Base-by-base conservation (phyloP, 2,113 vertebrate genomes). In the Sebastes schlegelii region DNA sequence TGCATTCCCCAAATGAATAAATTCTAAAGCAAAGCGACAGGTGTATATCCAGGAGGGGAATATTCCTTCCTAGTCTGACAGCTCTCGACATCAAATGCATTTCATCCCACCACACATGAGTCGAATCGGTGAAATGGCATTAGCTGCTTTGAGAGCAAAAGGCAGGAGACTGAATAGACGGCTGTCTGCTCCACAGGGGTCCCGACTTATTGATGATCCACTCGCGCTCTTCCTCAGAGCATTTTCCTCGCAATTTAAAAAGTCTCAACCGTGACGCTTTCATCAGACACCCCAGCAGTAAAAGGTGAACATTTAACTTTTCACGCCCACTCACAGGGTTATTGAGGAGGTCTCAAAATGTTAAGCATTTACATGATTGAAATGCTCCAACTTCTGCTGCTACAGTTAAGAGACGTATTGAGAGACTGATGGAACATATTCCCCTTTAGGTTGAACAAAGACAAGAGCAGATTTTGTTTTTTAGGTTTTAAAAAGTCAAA, bases 61-160 rank as follows among this genome's bases (percentile, higher is more conserved):
- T 65, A n/a, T 57, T 48, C 57, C 61, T 40, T 21, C 14, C 5
- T 8, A 51, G 45, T 58, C 19, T 82, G 62, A 74, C 17, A 61
- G 58, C 34, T 63, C 9, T 83, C 1, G 1, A 72, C 80, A 80
- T 80, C 49, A 78, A 64, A 82, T 75, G 13, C 26, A 52, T 73
- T 79, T 86, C 54, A 54, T 60, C 10, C 55, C 2, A 63, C 19
- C 34, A 14, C 65, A 65, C 10, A 0, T 19, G 43, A 83, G 64
- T 13, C 51, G 65, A 62, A 42, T 52, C 48, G 4, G 62, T 9
- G 17, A 77, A 70, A 58, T 14, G 5, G 1, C 26, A n/a, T 77
- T 61, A 66, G 45, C 12, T 42, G 58, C 21, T 52, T 45, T 55
- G 43, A 85, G 51, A 74, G 62, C 5, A 26, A 43, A 84, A 69